Evolutionary conservation across 2,888 invertebrate genomes (phyloP), one percentile per base, ranked within the genome.

Genomic region (Nephrocerus scutellatus): DNA sequence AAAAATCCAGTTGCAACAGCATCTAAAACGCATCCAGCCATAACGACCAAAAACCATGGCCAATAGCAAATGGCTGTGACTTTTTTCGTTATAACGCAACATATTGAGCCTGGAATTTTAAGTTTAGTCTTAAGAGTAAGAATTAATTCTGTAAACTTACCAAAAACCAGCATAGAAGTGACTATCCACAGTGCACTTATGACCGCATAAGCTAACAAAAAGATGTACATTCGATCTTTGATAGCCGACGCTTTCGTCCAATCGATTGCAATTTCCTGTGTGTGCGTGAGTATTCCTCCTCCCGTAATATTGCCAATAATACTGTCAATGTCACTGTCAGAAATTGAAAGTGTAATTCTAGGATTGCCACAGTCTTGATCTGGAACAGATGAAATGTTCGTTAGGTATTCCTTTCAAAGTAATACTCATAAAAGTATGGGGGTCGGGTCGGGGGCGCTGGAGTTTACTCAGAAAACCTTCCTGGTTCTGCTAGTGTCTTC

Each of bases 1-100:
- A 67, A 68, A 44, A 61, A 69, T n/a, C 66, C 66, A 7, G 67
- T 62, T 12, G 70, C 67, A 5, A 68, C 61, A 10, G 63, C 62
- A 49, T 73, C 73, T 32, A 71, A 48, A 8, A 70, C 41, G 39
- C 63, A 53, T 5, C 66, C 63, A 5, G 57, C 55, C 2, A 63
- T 44, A 6, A 66, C 55, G 5, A 58, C 48, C 6, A 70, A 12
- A 21, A 70, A 56, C 72, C 72, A 73, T 8, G 72, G 71, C 51
- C 63, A 60, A 41, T 63, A 64, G 32, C 57, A 51, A 2, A 56
- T 22, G 4, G 52, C 53, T 6, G 54, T 45, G 2, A 60, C 50
- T 2, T 53, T 32, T 39, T 58, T 60, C 9, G 62, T 64, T 6
- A 60, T 52, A 1, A 47, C 30, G 8, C 50, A 50, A 43, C 63